Percentiles rank a stretch among this genome's conserved stretches.
Conservation (phyloP, 1,140 invertebrate species). For the Trinorchestia longiramus region DNA sequence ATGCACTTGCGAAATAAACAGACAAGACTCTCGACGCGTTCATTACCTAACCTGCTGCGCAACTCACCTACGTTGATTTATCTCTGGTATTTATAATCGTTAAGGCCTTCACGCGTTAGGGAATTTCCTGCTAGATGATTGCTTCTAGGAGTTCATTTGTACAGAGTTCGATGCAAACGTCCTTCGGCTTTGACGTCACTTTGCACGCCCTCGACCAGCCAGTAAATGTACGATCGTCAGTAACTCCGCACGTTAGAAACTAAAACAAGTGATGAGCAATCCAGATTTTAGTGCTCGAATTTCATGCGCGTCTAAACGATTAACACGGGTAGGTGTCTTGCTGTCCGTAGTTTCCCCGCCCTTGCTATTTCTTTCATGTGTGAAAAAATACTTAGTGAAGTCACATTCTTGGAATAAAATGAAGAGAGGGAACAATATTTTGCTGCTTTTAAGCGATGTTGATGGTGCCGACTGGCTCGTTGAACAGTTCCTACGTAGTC, state of each 20-base stretch:
- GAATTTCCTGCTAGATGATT: not conserved
- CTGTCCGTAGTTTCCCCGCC: not conserved
- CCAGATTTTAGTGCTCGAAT: not conserved
- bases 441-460: not conserved
- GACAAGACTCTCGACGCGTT: not conserved
- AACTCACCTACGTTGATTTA: not conserved
- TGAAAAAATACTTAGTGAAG: not conserved
- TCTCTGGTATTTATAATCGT: not conserved
- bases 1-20: not conserved
- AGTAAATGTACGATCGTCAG: not conserved
- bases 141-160: not conserved
- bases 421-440: not conserved
- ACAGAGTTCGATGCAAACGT: not conserved
- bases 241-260: not conserved
- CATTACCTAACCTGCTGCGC: not conserved
- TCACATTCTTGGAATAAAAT: not conserved
- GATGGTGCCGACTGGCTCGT: not conserved
- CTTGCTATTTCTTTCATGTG: not conserved
- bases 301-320: not conserved
- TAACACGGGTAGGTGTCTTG: not conserved
- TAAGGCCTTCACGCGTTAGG: not conserved
- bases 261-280: not conserved
- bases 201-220: not conserved
- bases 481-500: not conserved
- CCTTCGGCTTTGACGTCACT: not conserved